Evolutionary conservation across 2,797 vertebrate genomes (phyloP).

Genomic region (Urocyon cinereoargenteus): DNA sequence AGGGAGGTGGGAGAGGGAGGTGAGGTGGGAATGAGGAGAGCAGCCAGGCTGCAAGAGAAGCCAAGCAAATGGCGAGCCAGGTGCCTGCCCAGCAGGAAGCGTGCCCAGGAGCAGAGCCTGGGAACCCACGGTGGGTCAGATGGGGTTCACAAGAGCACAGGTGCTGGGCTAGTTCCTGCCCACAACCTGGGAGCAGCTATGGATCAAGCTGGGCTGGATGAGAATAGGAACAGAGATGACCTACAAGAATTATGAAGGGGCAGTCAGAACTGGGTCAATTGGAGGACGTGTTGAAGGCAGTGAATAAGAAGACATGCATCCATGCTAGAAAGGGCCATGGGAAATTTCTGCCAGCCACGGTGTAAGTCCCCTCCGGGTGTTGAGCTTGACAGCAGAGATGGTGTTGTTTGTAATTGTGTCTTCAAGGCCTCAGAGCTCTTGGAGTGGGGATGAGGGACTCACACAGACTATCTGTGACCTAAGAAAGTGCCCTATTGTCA

Average conservation of each 20-base stretch:
- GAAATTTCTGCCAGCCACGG: background rate
- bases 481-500: background rate
- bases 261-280: background rate
- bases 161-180: background rate
- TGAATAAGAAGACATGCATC: background rate
- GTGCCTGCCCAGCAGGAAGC: conserved; percentile 58
- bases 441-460: background rate
- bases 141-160: conserved; percentile 50
- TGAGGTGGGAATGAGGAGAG: background rate
- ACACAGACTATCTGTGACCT: background rate
- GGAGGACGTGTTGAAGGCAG: background rate
- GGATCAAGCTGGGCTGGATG: conserved; percentile 17
- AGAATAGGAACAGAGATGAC: conserved; percentile 2
- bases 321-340: background rate
- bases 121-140: conserved; percentile 13
- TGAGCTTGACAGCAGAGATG: background rate
- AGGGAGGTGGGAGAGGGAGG: background rate
- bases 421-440: background rate
- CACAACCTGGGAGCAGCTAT: background rate
- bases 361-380: background rate
- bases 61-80: conserved; percentile 70
- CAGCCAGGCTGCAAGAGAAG: background rate
- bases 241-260: background rate
- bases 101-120: background rate
- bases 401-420: background rate